phyloP scores from a whole-genome alignment of 1,140 invertebrate genomes.

The Diorhabda sublineata region DNA sequence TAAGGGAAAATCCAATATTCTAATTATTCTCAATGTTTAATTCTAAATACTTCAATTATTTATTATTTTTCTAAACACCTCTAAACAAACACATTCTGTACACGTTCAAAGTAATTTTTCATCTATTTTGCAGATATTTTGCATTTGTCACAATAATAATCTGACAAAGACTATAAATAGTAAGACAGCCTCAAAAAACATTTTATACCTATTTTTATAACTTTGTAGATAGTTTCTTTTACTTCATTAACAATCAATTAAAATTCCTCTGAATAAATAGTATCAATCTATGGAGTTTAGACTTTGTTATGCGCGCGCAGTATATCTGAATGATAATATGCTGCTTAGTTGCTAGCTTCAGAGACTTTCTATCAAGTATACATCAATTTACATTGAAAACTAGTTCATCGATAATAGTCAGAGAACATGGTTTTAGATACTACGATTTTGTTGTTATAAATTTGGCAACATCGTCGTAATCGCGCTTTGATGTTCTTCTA shows the following conservation, averaged over 20 bases:
- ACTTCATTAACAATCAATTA: conserved; percentile 6
- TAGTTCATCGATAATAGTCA: no score
- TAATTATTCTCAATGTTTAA: no score
- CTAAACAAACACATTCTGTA: no score
- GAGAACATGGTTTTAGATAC: no score
- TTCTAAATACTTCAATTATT: no score
- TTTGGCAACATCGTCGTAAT: conserved; percentile 26
- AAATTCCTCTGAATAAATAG: neutral
- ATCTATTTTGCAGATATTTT: neutral
- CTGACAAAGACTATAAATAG: neutral
- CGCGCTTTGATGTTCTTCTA: conserved; percentile 17
- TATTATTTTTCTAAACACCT: no score
- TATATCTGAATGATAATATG: conserved; percentile 6
- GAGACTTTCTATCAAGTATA: no score
- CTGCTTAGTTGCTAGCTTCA: neutral
- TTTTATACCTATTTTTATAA: no score
- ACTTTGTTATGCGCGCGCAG: conserved; percentile 27
- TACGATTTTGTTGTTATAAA: neutral
- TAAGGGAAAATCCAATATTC: no score
- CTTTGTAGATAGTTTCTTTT: no score
- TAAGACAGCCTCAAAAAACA: neutral
- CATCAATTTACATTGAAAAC: no score
- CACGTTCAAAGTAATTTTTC: no score
- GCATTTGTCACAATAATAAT: neutral
- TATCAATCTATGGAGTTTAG: conserved; percentile 9